phyloP scores from a whole-genome alignment of 2,797 vertebrate species.

The Danio jaintianensis region DNA sequence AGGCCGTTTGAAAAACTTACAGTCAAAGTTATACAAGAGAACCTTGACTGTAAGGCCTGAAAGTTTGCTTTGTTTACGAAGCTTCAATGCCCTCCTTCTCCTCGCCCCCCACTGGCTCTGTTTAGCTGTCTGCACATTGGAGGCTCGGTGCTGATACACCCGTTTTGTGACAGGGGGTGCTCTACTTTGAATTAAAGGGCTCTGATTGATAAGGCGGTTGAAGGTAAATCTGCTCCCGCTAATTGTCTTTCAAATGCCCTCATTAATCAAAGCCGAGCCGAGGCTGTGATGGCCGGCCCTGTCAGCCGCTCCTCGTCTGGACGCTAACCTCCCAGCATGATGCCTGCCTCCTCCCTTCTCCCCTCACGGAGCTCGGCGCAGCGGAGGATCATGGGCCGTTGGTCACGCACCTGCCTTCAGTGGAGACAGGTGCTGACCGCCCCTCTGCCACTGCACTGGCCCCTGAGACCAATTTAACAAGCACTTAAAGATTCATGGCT shows the following conservation, averaged over 20 bases:
- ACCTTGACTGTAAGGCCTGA: background rate
- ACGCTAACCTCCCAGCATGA: slow-evolving; percentile 89
- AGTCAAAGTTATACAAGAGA: slow-evolving; percentile 21
- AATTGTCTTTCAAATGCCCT: slow-evolving; percentile 99
- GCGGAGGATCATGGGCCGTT: slow-evolving; percentile 79
- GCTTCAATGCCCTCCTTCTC: slow-evolving; percentile 23
- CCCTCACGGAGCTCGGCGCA: slow-evolving; percentile 64
- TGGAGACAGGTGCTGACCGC: slow-evolving; percentile 87
- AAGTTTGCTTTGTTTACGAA: slow-evolving; percentile 51
- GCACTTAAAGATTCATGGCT: slow-evolving; percentile 97
- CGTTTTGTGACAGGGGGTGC: slow-evolving; percentile 76
- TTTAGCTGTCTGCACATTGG: slow-evolving; percentile 72
- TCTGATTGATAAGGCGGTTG: slow-evolving; percentile 95
- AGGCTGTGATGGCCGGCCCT: slow-evolving; percentile 83
- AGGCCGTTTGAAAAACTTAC: slow-evolving; percentile 11
- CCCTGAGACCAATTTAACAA: slow-evolving; percentile 95
- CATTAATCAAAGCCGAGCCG: slow-evolving; percentile 91
- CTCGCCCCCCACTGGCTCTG: slow-evolving; percentile 63
- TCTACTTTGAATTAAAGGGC: slow-evolving; percentile 87
- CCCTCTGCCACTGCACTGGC: slow-evolving; percentile 81
- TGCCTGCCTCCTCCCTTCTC: slow-evolving; percentile 71
- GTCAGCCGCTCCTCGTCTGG: slow-evolving; percentile 84
- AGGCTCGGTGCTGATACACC: slow-evolving; percentile 77
- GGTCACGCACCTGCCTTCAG: slow-evolving; percentile 87
- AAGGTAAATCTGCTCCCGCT: slow-evolving; percentile 94